These are phyloP conservation scores for Sarcophilus harrisii DNA, from an alignment of 2,797 vertebrate species.

Conservation along the genomic window DNA sequence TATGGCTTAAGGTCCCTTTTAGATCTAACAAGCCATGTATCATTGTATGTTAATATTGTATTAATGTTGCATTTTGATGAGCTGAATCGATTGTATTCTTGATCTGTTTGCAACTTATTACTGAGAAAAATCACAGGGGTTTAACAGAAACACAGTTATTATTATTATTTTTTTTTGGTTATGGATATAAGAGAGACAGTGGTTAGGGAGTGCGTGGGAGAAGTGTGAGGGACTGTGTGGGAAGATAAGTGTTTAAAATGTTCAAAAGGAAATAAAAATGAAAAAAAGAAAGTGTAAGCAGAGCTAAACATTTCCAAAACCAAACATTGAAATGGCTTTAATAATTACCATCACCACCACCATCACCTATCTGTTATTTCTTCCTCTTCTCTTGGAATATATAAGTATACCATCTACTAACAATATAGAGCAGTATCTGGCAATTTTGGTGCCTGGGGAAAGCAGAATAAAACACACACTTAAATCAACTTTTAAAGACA, in stretches of 20 bases:
- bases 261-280: constrained; percentile 56
- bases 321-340: constrained; percentile 1
- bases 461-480: neutral
- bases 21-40: neutral
- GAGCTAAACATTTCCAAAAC: constrained; percentile 9
- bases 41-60: constrained; percentile 9
- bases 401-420: neutral
- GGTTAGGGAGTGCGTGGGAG: constrained; percentile 48
- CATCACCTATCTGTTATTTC: neutral
- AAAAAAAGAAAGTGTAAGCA: constrained; percentile 23
- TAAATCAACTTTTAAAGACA: neutral
- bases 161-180: constrained; percentile 8
- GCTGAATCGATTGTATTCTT: neutral
- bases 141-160: neutral
- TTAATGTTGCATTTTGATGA: constrained; percentile 48
- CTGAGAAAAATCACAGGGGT: constrained; percentile 52
- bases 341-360: neutral
- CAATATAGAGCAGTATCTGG: neutral
- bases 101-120: constrained; percentile 35
- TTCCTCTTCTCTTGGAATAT: neutral
- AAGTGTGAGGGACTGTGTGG: constrained; percentile 62
- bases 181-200: constrained; percentile 46
- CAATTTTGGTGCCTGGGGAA: neutral
- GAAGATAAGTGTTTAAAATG: constrained; percentile 63
- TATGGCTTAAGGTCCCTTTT: neutral